Percentiles rank a stretch among this genome's conserved stretches.
These are phyloP conservation scores for Triplophysa bombifrons DNA, from an alignment of 2,797 vertebrate species.

Conservation along the genomic window DNA sequence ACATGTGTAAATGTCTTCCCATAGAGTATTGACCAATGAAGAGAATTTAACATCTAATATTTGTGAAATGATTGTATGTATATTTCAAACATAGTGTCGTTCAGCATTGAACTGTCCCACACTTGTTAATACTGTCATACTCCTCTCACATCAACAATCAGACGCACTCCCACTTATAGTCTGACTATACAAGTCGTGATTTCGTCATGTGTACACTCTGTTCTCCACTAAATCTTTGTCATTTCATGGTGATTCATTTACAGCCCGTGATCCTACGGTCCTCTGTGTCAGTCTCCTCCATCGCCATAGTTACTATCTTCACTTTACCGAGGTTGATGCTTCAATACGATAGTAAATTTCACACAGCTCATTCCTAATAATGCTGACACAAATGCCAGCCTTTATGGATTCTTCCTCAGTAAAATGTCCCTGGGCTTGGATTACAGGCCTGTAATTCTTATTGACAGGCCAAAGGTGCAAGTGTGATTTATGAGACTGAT, in stretches of 20 bases:
- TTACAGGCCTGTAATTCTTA: conserved; percentile 47
- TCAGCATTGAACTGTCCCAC: conserved; percentile 10
- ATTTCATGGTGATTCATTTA: conserved; percentile 28
- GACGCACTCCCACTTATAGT: not conserved
- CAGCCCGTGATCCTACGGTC: conserved; percentile 26
- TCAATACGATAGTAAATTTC: conserved; percentile 44
- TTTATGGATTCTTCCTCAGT: conserved; percentile 49
- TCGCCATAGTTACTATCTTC: conserved; percentile 49
- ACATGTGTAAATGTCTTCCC: too few relatives aligned
- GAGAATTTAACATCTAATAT: not conserved
- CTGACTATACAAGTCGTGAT: conserved; percentile 14
- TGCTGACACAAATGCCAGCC: conserved; percentile 53
- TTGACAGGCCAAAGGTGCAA: conserved; percentile 46
- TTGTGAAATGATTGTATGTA: not conserved
- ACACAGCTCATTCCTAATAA: conserved; percentile 47
- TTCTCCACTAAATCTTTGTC: conserved; percentile 42
- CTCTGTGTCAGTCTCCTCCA: conserved; percentile 22
- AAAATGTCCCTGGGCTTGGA: conserved; percentile 43
- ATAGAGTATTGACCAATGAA: not conserved
- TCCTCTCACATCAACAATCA: conserved; percentile 23
- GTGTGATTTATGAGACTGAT: conserved; percentile 31
- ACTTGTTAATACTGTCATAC: not conserved
- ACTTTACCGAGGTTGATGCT: conserved; percentile 4
- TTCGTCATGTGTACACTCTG: conserved; percentile 15
- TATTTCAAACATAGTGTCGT: conserved; percentile 16